These are phyloP conservation scores for Kradibia gibbosae DNA, from an alignment of 1,140 invertebrate species.

Conservation along the genomic window DNA sequence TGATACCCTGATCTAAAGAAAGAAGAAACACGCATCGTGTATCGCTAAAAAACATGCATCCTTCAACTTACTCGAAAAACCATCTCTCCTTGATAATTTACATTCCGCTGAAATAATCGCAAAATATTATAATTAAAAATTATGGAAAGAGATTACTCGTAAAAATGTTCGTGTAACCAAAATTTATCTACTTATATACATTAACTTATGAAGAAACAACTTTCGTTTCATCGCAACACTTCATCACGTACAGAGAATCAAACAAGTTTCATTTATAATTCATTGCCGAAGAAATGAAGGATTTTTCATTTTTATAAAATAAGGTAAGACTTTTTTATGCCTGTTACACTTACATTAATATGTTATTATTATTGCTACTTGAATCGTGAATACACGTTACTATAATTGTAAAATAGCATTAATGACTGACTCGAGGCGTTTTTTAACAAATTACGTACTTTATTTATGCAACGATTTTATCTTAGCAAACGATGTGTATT, in stretches of 20 bases:
- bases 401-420: too few species aligned
- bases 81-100: not conserved
- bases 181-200: not conserved
- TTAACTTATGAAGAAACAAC: not conserved
- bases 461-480: too few species aligned
- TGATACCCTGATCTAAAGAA: not conserved
- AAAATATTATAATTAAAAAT: slow-evolving; percentile 6
- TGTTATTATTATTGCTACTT: too few species aligned
- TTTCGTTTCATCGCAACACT: not conserved
- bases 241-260: not conserved
- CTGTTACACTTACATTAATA: not conserved
- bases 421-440: too few species aligned
- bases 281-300: not conserved
- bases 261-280: not conserved
- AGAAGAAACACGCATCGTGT: not conserved
- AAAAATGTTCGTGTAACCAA: not conserved
- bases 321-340: not conserved
- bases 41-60: not conserved
- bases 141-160: not conserved
- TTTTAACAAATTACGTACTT: too few species aligned
- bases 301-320: not conserved
- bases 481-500: too few species aligned
- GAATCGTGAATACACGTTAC: too few species aligned
- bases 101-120: not conserved
- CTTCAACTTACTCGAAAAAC: not conserved